phyloP scores from a whole-genome alignment of 2,113 vertebrate genomes.

The Pionites leucogaster region DNA sequence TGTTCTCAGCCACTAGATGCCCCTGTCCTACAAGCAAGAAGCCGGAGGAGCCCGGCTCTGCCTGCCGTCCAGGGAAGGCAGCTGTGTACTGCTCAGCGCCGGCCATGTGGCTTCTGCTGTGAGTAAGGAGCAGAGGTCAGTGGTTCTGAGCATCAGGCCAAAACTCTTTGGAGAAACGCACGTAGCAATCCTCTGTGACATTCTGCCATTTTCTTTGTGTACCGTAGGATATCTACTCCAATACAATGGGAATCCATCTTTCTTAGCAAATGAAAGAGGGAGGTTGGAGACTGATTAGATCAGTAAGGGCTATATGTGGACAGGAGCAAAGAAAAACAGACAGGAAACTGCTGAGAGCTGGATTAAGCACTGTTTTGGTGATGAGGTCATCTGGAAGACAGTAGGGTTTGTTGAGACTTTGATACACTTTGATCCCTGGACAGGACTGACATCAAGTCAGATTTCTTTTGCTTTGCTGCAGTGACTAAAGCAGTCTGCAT shows the following conservation, averaged over 20 bases:
- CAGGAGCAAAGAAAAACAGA: neutral
- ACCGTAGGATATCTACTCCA: fast-evolving
- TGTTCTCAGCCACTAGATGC: slow-evolving; percentile 19
- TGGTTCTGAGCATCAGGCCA: neutral
- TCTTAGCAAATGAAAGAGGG: neutral
- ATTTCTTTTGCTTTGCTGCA: neutral
- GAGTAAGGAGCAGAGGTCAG: neutral
- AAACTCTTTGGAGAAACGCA: neutral
- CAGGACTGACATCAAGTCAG: neutral
- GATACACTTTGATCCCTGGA: neutral
- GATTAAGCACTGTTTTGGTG: neutral
- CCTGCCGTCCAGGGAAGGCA: fast-evolving
- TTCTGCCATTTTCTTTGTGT: neutral
- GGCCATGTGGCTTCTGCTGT: fast-evolving
- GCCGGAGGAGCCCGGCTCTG: neutral
- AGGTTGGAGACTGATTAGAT: neutral
- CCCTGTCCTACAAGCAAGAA: neutral
- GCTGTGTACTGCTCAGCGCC: fast-evolving
- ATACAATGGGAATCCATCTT: neutral
- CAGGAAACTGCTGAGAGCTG: neutral
- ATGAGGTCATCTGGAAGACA: neutral
- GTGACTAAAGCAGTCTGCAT: neutral
- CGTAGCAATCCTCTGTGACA: neutral
- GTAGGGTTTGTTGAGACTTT: neutral
- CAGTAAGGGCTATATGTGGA: neutral